Evolutionary conservation across 2,113 vertebrate species (phyloP), one percentile per base, ranked within the genome.

Genomic region (Thamnaconus septentrionalis): DNA sequence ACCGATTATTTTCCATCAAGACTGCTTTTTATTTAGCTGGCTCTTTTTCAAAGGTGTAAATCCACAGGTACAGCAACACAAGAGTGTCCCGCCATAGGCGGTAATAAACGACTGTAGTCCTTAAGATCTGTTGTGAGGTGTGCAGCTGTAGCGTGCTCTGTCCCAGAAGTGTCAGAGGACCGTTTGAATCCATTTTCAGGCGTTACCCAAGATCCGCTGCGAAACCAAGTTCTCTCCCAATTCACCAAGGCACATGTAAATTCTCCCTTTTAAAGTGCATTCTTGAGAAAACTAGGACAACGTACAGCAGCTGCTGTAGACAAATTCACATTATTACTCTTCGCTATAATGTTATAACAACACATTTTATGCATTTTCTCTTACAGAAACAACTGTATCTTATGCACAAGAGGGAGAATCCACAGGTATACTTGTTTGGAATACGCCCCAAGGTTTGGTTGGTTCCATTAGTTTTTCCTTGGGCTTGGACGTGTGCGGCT

Each of bases 11-110:
- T 64, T 73, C 66, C 12, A 82, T 18, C 56, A 71, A 82, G 82
- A 72, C 67, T 59, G 47, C 68, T 73, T 31, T 78, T 66, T 64
- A 66, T 64, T 85, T 43, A 87, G 73, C 70, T 71, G 54, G 69
- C 80, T 85, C 69, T 86, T 88, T 84, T 81, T 85, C 90, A 60
- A 83, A 71, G 66, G 68, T 86, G 86, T 87, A 88, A 89, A 85
- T 92, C 90, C 89, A 92, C 91, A 87, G 87, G 88, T 85, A 54
- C 74, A 82, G 72, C 59, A 80, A 85, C 75, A 85, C 45, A 9
- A 41, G 53, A 73, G 56, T 56, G 56, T 74, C 56, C 78, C 78
- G 78, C 72, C 59, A 78, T 52, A 56, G 69, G 74, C 76, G 80
- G 61, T 6, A 72, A 69, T 72, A 69, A 66, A 69, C 56, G 56